Conservation (phyloP, 2,113 vertebrate species). For the Pelmatolapia mariae region DNA sequence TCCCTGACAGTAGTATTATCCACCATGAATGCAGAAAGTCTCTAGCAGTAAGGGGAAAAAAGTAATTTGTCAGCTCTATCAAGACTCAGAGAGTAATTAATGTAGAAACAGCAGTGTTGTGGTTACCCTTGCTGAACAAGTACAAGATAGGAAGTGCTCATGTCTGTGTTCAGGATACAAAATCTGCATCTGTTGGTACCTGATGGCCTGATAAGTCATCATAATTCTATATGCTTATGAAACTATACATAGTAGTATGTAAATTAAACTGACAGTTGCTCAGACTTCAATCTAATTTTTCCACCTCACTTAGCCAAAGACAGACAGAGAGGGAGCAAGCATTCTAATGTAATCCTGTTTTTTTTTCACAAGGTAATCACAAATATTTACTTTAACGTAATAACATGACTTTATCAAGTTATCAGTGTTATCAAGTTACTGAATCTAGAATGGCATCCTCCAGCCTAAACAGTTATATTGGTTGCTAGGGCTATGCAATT, state of each 20-base stretch:
- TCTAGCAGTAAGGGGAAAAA: background rate
- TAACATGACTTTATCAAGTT: background rate
- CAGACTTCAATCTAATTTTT: background rate
- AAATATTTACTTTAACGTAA: background rate
- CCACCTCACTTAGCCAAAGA: background rate
- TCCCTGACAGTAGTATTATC: slow-evolving; percentile 10
- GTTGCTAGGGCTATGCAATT: background rate
- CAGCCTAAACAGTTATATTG: background rate
- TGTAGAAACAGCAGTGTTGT: slow-evolving; percentile 26
- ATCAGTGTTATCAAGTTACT: background rate
- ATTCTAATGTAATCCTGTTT: background rate
- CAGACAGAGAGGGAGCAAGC: background rate
- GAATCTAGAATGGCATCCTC: background rate
- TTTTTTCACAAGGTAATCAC: background rate
- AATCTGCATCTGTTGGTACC: background rate
- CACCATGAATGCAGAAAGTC: slow-evolving; percentile 39
- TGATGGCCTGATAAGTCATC: background rate
- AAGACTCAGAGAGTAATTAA: slow-evolving; percentile 36
- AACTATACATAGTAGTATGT: background rate
- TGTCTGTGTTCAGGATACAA: background rate
- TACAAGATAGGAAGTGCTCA: slow-evolving; percentile 9
- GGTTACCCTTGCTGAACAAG: slow-evolving; percentile 42
- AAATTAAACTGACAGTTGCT: background rate
- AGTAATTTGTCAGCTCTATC: slow-evolving; percentile 49
- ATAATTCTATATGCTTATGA: background rate